phyloP scores from a whole-genome alignment of 2,888 invertebrate species.

The Plemyria rubiginata region DNA sequence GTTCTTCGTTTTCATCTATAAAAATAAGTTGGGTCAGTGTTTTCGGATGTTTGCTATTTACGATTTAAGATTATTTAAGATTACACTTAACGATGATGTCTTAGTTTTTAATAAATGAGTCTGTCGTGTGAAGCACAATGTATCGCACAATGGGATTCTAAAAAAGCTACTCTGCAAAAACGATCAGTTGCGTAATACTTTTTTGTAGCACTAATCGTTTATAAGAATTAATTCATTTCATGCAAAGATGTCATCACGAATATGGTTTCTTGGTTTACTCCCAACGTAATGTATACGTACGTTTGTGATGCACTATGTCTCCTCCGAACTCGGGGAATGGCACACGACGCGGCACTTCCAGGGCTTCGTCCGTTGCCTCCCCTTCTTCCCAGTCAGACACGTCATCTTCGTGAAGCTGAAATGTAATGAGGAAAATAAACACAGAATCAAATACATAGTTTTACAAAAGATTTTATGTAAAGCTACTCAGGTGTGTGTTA shows the following conservation, averaged over 20 bases:
- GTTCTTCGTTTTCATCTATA: conserved; percentile 70
- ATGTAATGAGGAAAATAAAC: not conserved
- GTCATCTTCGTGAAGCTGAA: conserved; percentile 72
- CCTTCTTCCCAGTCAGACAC: conserved; percentile 79
- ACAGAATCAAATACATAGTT: not conserved
- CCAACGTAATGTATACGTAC: conserved; percentile 47
- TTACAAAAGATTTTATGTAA: too few relatives aligned
- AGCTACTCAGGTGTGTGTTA: too few relatives aligned
- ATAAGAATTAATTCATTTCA: too few relatives aligned
- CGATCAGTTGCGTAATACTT: not conserved
- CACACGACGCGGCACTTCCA: conserved; percentile 77
- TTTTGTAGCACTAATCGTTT: not conserved
- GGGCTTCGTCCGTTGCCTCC: conserved; percentile 68
- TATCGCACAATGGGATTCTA: not conserved
- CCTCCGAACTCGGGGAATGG: conserved; percentile 89
- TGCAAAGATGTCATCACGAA: too few relatives aligned
- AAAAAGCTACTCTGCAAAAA: not conserved
- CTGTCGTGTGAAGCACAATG: conserved; percentile 4
- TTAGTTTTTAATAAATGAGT: not conserved
- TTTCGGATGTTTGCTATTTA: not conserved
- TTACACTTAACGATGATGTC: too few relatives aligned
- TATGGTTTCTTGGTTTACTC: too few relatives aligned
- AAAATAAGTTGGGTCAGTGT: not conserved
- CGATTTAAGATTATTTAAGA: too few relatives aligned
- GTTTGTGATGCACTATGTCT: conserved; percentile 85